Evolutionary conservation across 2,797 vertebrate genomes (phyloP), one percentile per base, ranked within the genome.

Genomic region (Alosa sapidissima): DNA sequence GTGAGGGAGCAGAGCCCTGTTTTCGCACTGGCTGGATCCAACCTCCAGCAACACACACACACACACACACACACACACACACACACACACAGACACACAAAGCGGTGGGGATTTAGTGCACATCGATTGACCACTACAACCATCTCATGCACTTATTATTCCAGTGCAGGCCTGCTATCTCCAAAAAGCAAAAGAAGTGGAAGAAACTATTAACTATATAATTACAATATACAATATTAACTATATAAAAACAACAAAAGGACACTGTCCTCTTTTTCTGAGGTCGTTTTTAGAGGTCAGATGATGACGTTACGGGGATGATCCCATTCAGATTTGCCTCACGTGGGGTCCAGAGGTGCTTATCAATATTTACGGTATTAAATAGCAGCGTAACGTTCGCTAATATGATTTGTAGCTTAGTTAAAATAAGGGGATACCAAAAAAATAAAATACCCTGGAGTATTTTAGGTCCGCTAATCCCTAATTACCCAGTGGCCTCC

Each of bases 401-500:
- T 78, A 78, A 78, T 78, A 16, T 47, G 72, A 45, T 75, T 78
- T 78, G 21, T 47, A n/a, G 72, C 72, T 78, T 21, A 45, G 41
- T 78, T 78, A 9, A 47, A 78, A 78, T 19, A 62, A 78, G 72
- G 72, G 72, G 72, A 47, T 19, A 16, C 36, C 36, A 4, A 36
- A 72, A 72, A 75, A 62, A 45, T 28, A 78, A 78, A 47, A 21
- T 36, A 16, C 72, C 72, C 72, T 72, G 16, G 72, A 78, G 72
- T 78, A 78, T 78, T 78, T 78, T 45, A 78, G 72, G 72, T 45
- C 36, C 1, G 2, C 72, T 78, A 78, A 78, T 78, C 72, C 13
- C 72, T 78, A 78, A 78, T 78, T 78, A 78, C 47, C 72, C 24
- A 21, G 9, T 78, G 72, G 47, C 72, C 72, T 78, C 72, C 5